Percentiles rank a stretch among this genome's conserved stretches.
These are phyloP conservation scores for Allolobophora icterica DNA, from an alignment of 2,888 invertebrate genomes.

Conservation along the genomic window DNA sequence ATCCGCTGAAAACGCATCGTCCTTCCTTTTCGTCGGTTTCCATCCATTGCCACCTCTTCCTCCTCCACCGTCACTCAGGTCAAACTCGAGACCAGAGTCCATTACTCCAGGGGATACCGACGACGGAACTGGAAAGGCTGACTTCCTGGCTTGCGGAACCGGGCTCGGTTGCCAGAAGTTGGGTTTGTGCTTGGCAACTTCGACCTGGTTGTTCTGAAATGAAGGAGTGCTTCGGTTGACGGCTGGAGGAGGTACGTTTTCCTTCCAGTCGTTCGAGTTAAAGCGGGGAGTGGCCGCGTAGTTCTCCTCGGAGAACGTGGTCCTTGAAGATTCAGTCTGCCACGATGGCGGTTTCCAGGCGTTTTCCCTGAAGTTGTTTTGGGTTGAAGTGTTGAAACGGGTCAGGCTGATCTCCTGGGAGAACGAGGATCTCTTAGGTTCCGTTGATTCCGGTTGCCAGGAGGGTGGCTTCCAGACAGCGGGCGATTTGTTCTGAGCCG, in stretches of 20 bases:
- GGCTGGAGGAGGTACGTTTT: background rate
- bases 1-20: background rate
- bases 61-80: background rate
- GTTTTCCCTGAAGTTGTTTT: background rate
- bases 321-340: background rate
- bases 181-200: background rate
- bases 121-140: background rate
- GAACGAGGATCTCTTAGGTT: background rate
- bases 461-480: background rate
- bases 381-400: background rate
- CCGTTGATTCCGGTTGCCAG: background rate
- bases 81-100: background rate
- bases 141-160: background rate
- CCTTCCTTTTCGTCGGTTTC: background rate
- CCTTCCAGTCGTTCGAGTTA: background rate
- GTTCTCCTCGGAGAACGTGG: background rate
- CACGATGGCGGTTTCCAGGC: background rate
- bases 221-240: background rate
- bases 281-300: background rate
- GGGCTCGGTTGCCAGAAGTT: constrained; percentile 13
- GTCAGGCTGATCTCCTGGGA: background rate
- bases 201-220: background rate
- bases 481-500: background rate
- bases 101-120: too few relatives aligned
- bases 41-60: background rate